Percentiles rank a stretch among this genome's conserved stretches.
Conservation (phyloP, 2,888 invertebrate species). For the Spodoptera picta region DNA sequence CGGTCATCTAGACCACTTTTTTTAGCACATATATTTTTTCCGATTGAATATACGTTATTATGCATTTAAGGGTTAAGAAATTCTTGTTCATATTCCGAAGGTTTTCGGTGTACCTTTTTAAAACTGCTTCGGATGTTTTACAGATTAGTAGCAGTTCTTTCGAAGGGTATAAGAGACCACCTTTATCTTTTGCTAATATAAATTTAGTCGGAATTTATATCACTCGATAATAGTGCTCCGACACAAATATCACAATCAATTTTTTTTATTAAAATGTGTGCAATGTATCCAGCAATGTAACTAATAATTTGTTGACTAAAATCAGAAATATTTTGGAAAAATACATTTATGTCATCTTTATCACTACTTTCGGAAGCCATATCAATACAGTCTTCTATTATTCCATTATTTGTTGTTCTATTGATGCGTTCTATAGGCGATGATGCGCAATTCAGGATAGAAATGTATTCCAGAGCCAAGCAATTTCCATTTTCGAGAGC, state of each 20-base stretch:
- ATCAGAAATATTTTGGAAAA: background rate
- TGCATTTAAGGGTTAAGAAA: too few species aligned
- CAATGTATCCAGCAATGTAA: conserved; percentile 1
- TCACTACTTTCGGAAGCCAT: background rate
- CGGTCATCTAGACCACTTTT: too few species aligned
- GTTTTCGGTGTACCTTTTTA: too few species aligned
- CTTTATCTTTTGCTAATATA: conserved; percentile 3
- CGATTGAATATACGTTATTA: too few species aligned
- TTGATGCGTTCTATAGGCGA: conserved; percentile 6
- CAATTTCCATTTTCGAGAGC: conserved; percentile 12
- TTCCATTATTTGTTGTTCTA: conserved; percentile 2
- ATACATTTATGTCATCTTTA: too few species aligned
- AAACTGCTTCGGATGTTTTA: too few species aligned
- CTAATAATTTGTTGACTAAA: conserved; percentile 1
- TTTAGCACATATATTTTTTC: too few species aligned
- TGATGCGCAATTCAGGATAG: conserved; percentile 4
- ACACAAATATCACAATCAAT: conserved; percentile 7
- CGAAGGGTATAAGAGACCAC: too few species aligned
- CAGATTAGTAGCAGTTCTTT: too few species aligned
- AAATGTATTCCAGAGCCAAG: conserved; percentile 9
- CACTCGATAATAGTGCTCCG: conserved; percentile 7
- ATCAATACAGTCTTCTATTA: background rate
- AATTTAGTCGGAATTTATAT: conserved; percentile 7
- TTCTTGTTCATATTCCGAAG: too few species aligned
- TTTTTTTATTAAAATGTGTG: conserved; percentile 8